Evolutionary conservation across 2,797 vertebrate species (phyloP).

Genomic region (Clarias laeviceps): DNA sequence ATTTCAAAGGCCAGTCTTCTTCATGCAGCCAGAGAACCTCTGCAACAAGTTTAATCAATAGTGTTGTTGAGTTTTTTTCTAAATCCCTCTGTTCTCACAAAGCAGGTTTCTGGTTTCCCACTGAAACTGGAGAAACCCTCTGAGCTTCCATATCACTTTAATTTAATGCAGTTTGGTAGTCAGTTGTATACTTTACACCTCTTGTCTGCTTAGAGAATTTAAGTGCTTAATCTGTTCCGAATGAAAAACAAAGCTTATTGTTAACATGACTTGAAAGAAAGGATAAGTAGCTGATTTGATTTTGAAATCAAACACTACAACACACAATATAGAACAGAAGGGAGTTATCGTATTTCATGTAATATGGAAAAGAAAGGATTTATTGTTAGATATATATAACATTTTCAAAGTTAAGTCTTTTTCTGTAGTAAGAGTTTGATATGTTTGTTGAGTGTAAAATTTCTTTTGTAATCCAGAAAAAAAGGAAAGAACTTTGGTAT

Average conservation of each 20-base stretch:
- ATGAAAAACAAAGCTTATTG: slow-evolving; percentile 22
- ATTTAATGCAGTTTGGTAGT: slow-evolving; percentile 31
- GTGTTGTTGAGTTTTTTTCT: slow-evolving; percentile 34
- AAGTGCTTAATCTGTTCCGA: background rate
- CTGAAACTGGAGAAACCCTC: slow-evolving; percentile 38
- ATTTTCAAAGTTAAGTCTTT: background rate
- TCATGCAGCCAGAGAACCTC: slow-evolving; percentile 11
- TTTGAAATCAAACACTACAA: background rate
- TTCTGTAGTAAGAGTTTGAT: background rate
- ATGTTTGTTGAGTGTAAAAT: background rate
- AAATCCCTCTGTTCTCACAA: slow-evolving; percentile 26
- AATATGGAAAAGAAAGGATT: slow-evolving; percentile 9
- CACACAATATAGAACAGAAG: background rate
- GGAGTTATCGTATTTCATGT: background rate
- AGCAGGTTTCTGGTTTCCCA: slow-evolving; percentile 27
- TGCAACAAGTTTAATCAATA: slow-evolving; percentile 57
- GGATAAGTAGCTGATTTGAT: slow-evolving; percentile 9
- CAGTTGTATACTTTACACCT: background rate
- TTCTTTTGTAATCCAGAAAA: background rate
- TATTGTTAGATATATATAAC: no score
- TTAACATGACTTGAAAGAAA: slow-evolving; percentile 24
- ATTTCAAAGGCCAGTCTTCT: slow-evolving; percentile 47
- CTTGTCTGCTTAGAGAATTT: slow-evolving; percentile 8
- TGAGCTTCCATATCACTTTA: slow-evolving; percentile 35
- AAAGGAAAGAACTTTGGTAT: background rate